phyloP scores from a whole-genome alignment of 2,797 vertebrate genomes.

The Miichthys miiuy region DNA sequence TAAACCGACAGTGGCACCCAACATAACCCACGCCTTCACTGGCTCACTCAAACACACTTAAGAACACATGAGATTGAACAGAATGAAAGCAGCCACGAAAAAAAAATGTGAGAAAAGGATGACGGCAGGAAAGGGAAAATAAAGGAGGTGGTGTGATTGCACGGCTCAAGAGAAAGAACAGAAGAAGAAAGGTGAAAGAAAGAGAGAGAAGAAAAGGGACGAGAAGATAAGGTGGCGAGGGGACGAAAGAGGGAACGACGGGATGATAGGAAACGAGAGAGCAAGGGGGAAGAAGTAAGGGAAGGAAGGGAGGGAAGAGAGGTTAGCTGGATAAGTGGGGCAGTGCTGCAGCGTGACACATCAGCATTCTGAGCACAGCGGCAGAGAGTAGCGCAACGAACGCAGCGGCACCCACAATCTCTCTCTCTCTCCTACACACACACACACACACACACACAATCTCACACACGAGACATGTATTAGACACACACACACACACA shows the following conservation, averaged over 20 bases:
- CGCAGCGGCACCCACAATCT: constrained; percentile 66
- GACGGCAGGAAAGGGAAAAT: constrained; percentile 13
- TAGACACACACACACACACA: constrained; percentile 13
- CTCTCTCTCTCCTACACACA: constrained; percentile 26
- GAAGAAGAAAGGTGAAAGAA: constrained; percentile 7
- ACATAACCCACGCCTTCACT: constrained; percentile 11
- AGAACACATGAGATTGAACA: neutral
- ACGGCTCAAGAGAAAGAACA: constrained; percentile 1
- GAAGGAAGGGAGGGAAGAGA: constrained; percentile 67
- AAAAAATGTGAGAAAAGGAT: constrained; percentile 24
- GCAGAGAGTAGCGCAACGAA: constrained; percentile 75
- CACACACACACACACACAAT: neutral
- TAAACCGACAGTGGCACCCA: constrained; percentile 42
- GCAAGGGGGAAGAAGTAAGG: constrained; percentile 18
- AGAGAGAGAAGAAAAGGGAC: constrained; percentile 24
- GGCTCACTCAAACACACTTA: neutral
- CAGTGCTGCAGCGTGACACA: constrained; percentile 88
- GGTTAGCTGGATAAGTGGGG: constrained; percentile 87
- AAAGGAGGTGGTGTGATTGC: constrained; percentile 27
- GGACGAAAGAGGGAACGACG: neutral
- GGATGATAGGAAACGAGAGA: constrained; percentile 29
- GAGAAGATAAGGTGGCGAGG: constrained; percentile 4
- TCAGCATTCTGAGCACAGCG: constrained; percentile 87
- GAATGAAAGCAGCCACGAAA: constrained; percentile 5
- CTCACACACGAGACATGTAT: constrained; percentile 27